phyloP scores from a whole-genome alignment of 2,888 invertebrate species.

The Drosophila siamana region DNA sequence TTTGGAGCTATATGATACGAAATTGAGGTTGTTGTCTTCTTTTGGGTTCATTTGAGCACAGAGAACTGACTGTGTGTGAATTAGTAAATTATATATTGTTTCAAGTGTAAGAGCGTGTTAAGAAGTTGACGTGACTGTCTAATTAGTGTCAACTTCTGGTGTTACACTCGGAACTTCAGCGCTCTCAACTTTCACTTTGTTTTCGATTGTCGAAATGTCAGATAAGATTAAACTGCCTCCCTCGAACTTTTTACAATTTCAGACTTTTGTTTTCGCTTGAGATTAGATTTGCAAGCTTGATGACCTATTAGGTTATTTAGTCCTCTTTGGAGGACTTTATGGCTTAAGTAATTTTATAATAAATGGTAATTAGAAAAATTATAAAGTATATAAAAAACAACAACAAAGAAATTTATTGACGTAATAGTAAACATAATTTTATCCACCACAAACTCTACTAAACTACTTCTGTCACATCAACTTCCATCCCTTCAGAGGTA shows the following conservation, averaged over 20 bases:
- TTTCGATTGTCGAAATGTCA: background rate
- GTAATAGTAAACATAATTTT: too few species aligned
- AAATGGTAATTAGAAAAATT: too few species aligned
- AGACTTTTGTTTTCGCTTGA: background rate
- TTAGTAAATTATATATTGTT: too few species aligned
- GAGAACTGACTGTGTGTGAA: too few species aligned
- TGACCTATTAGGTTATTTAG: too few species aligned
- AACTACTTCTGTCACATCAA: background rate
- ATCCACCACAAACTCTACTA: too few species aligned
- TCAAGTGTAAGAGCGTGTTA: background rate
- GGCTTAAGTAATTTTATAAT: too few species aligned
- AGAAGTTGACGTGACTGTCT: background rate
- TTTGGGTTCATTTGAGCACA: background rate
- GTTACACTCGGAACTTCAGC: background rate
- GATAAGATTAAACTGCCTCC: background rate
- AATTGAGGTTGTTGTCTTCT: background rate
- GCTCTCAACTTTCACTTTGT: background rate
- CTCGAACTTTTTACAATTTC: background rate
- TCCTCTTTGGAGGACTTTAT: too few species aligned
- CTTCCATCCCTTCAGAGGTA: background rate
- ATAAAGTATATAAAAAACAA: too few species aligned
- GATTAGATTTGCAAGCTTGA: background rate
- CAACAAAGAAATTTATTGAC: too few species aligned
- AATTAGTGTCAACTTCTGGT: background rate
- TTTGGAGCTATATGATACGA: background rate